phyloP scores from a whole-genome alignment of 2,113 vertebrate genomes.

The Gymnogyps californianus region DNA sequence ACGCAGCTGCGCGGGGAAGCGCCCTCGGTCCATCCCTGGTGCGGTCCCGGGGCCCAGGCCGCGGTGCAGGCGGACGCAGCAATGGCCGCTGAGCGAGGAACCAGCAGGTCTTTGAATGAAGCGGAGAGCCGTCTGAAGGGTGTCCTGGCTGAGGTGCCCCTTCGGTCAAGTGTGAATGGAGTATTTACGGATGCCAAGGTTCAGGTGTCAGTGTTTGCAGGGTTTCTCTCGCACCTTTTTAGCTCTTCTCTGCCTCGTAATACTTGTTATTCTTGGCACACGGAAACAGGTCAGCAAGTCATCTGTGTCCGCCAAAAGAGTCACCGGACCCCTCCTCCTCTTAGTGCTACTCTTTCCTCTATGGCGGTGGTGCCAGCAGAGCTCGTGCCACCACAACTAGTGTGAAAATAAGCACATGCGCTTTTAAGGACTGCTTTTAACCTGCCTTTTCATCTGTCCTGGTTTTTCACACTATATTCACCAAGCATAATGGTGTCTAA shows the following conservation, averaged over 20 bases:
- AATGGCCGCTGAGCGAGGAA: rapidly evolving
- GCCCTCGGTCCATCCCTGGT: too few relatives aligned
- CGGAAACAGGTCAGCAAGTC: background rate
- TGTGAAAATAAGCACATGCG: background rate
- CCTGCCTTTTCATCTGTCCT: background rate
- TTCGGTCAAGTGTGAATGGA: rapidly evolving
- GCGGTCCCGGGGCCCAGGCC: too few relatives aligned
- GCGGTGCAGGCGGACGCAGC: background rate
- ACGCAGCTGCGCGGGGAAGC: too few relatives aligned
- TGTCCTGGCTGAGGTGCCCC: background rate
- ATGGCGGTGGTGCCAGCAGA: background rate
- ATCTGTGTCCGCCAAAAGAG: rapidly evolving
- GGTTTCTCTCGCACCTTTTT: background rate
- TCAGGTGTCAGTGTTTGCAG: background rate
- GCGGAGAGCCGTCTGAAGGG: too few relatives aligned
- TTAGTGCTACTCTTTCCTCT: too few relatives aligned
- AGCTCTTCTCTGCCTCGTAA: background rate
- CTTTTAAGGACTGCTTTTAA: background rate
- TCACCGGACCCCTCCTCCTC: rapidly evolving
- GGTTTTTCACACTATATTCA: background rate
- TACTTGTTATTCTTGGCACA: background rate
- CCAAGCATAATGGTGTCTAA: background rate
- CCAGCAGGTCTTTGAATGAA: rapidly evolving
- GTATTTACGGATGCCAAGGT: rapidly evolving
- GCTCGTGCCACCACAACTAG: rapidly evolving